These are phyloP conservation scores for Elephas maximus DNA, from an alignment of 2,113 vertebrate genomes.

Conservation along the genomic window DNA sequence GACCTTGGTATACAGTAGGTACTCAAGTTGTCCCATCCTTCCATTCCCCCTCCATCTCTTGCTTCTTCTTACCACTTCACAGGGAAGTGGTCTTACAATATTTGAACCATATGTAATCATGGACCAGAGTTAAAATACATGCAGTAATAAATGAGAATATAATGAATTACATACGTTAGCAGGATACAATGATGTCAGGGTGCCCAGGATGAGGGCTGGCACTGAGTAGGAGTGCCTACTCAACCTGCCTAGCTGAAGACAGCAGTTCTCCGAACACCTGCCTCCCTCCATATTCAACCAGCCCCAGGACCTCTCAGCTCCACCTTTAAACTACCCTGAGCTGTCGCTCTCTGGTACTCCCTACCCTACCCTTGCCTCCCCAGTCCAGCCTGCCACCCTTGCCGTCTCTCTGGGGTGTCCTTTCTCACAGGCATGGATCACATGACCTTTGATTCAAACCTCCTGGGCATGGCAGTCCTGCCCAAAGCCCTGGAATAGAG, in stretches of 20 bases:
- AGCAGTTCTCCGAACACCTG: not conserved
- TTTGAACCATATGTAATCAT: conserved; percentile 36
- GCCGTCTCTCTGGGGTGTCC: not conserved
- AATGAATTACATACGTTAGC: not conserved
- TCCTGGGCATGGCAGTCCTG: not conserved
- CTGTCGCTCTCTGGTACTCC: not conserved
- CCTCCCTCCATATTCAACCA: not conserved
- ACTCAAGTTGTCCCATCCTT: not conserved
- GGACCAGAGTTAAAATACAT: conserved; percentile 31
- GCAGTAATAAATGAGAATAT: not conserved
- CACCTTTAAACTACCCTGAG: not conserved
- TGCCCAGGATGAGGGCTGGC: not conserved
- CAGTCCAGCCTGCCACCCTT: not conserved
- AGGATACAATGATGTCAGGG: not conserved
- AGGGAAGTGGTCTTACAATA: conserved; percentile 24
- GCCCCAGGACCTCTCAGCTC: no score
- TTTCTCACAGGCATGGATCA: not conserved
- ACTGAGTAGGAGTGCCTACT: not conserved
- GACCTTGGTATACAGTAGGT: not conserved
- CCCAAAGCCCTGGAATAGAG: not conserved
- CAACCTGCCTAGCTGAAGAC: not conserved
- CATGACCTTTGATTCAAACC: not conserved
- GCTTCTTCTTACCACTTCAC: not conserved
- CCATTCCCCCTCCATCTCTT: not conserved
- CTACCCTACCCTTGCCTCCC: no score